A percentile compares a stretch with the other conserved stretches of the same genome.
These are phyloP conservation scores for Guaruba guarouba DNA, from an alignment of 2,113 vertebrate genomes.

Conservation along the genomic window DNA sequence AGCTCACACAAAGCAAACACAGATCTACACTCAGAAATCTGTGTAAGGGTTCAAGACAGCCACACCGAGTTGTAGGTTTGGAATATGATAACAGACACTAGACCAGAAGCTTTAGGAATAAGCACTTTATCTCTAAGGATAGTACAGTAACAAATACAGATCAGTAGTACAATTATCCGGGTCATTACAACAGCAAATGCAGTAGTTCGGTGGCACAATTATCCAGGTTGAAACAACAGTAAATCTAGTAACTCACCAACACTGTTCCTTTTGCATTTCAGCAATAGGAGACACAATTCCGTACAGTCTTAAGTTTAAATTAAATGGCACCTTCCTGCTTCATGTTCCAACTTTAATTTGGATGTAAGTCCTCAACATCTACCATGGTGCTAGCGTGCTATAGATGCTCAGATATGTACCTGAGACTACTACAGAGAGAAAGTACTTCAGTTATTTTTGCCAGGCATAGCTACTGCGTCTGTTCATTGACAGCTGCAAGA, in stretches of 20 bases:
- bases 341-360: not conserved
- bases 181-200: not conserved
- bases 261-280: not conserved
- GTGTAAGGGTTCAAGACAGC: not conserved
- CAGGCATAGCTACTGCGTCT: not conserved
- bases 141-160: not conserved
- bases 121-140: not conserved
- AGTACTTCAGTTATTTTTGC: not conserved
- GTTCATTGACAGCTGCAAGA: not conserved
- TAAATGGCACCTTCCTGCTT: not conserved
- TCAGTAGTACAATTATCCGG: not conserved
- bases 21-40: not conserved
- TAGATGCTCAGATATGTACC: not conserved
- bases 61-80: fast-evolving
- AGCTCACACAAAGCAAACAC: not conserved
- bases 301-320: not conserved
- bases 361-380: not conserved
- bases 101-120: not conserved
- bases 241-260: not conserved
- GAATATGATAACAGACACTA: not conserved
- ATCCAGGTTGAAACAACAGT: not conserved
- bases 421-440: not conserved
- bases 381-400: not conserved
- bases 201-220: not conserved
- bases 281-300: not conserved